phyloP scores from a whole-genome alignment of 2,797 vertebrate species.

The Chromobotia macracanthus region DNA sequence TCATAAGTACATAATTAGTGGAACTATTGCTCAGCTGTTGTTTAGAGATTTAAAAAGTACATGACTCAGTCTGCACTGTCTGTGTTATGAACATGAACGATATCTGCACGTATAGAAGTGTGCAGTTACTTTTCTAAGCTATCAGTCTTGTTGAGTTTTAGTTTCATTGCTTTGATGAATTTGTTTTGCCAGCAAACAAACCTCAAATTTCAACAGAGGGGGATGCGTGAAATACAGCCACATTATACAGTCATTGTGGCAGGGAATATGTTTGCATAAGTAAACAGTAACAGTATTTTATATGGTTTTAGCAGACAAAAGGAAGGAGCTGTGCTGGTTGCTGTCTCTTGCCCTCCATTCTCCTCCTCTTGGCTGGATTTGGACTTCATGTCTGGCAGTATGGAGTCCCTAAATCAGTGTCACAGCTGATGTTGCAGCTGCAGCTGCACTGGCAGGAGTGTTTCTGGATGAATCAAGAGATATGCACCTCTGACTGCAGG shows the following conservation, averaged over 20 bases:
- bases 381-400: slow-evolving; percentile 75
- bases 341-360: slow-evolving; percentile 66
- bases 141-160: background rate
- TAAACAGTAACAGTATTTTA: background rate
- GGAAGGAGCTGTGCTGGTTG: slow-evolving; percentile 59
- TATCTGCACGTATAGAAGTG: too few species aligned
- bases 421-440: slow-evolving; percentile 71
- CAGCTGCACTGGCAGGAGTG: slow-evolving; percentile 74
- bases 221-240: background rate
- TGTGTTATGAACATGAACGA: background rate
- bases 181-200: slow-evolving; percentile 6
- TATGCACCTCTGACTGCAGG: slow-evolving; percentile 77
- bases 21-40: background rate
- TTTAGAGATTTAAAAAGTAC: background rate
- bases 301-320: slow-evolving; percentile 58
- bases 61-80: background rate
- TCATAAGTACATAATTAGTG: background rate
- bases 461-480: slow-evolving; percentile 62
- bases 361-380: slow-evolving; percentile 72
- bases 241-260: background rate
- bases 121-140: too few species aligned
- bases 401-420: slow-evolving; percentile 70
- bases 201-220: slow-evolving; percentile 11
- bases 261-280: background rate
- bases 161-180: background rate